phyloP scores from a whole-genome alignment of 1,140 invertebrate species.

The Eupristina koningsbergeri region DNA sequence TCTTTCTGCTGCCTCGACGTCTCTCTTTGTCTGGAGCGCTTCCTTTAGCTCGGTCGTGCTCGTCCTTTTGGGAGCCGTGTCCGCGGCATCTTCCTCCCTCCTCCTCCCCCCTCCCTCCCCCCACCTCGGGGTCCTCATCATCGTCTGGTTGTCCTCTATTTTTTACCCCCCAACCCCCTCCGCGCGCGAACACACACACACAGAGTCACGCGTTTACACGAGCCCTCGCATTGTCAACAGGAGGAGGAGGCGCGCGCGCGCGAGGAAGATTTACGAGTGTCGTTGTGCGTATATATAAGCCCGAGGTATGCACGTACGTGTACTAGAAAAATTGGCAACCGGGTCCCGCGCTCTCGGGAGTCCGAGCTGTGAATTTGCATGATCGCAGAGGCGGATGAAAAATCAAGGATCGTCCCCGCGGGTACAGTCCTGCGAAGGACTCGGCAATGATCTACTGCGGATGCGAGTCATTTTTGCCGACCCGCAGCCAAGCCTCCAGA shows the following conservation, averaged over 20 bases:
- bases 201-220: background rate
- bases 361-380: background rate
- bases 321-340: conserved; percentile 1
- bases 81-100: background rate
- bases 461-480: background rate
- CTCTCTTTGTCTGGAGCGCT: conserved; percentile 3
- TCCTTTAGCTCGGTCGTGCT: conserved; percentile 16
- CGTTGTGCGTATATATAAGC: background rate
- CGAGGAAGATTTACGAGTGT: conserved; percentile 21
- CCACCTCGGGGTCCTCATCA: conserved; percentile 21
- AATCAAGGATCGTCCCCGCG: conserved; percentile 1
- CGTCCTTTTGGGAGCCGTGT: conserved; percentile 23
- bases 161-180: background rate
- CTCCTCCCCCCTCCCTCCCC: conserved; percentile 30
- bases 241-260: background rate
- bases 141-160: background rate
- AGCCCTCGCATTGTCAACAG: background rate
- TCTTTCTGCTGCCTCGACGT: background rate
- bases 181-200: background rate
- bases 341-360: background rate
- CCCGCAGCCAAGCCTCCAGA: too few relatives aligned
- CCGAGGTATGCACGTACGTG: background rate
- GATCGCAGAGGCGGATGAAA: background rate
- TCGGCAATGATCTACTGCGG: background rate
- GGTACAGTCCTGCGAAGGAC: background rate